These are phyloP conservation scores for Atherinomorus stipes DNA, from an alignment of 2,113 vertebrate genomes.

Conservation along the genomic window DNA sequence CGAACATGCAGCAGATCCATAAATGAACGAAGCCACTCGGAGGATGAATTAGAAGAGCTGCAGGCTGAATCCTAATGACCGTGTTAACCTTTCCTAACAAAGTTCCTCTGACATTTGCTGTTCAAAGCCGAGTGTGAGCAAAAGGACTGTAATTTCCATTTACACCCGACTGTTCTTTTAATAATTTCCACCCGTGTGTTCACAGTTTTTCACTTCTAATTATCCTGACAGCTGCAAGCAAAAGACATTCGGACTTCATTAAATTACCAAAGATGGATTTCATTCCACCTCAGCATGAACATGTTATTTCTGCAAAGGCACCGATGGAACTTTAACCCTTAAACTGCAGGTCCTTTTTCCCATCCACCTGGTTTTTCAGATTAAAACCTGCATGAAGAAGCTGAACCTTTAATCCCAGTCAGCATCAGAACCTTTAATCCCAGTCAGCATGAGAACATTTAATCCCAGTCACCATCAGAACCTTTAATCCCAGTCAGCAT, in stretches of 20 bases:
- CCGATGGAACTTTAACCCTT: neutral
- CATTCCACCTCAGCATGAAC: conserved; percentile 4
- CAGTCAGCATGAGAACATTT: too few relatives aligned
- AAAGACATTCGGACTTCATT: conserved; percentile 46
- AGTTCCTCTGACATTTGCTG: conserved; percentile 63
- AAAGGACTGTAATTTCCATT: conserved; percentile 39
- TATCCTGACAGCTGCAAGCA: conserved; percentile 50
- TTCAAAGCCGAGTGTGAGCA: conserved; percentile 21
- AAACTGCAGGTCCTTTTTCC: too few relatives aligned
- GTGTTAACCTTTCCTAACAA: conserved; percentile 69
- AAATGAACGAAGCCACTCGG: conserved; percentile 54
- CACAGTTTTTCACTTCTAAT: conserved; percentile 58
- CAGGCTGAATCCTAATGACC: conserved; percentile 68
- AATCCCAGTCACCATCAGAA: too few relatives aligned
- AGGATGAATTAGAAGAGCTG: conserved; percentile 62
- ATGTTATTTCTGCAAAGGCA: conserved; percentile 12
- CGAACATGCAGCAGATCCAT: conserved; percentile 61
- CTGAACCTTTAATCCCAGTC: too few relatives aligned
- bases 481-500: too few relatives aligned
- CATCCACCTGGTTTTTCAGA: too few relatives aligned
- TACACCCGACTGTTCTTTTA: conserved; percentile 38
- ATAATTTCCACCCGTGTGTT: conserved; percentile 49
- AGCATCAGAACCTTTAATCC: too few relatives aligned
- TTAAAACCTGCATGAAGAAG: too few relatives aligned
- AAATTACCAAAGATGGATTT: conserved; percentile 47